Conservation (phyloP, 2,113 vertebrate species). For the Oriolus oriolus region DNA sequence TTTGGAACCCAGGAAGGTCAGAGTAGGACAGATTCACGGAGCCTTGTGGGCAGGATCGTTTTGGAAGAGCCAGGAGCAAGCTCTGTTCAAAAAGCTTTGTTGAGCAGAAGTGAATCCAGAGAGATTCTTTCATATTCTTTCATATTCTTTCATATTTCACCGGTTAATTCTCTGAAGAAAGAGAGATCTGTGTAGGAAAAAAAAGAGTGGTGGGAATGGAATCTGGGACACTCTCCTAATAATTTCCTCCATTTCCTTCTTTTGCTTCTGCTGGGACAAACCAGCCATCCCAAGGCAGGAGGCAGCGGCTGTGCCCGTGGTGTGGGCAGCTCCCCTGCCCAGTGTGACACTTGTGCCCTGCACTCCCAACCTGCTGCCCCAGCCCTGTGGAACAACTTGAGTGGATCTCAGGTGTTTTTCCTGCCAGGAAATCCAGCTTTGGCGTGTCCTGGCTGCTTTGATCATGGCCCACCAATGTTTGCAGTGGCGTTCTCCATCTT, state of each 20-base stretch:
- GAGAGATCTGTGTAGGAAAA: neutral
- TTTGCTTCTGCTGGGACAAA: neutral
- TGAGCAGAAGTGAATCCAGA: neutral
- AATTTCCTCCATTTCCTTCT: neutral
- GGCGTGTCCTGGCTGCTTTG: neutral
- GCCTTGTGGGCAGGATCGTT: neutral
- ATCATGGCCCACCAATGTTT: neutral
- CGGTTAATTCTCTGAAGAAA: neutral
- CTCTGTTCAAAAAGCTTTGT: neutral
- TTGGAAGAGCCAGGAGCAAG: neutral
- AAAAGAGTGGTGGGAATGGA: neutral
- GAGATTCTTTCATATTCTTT: neutral
- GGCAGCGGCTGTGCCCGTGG: rapidly evolving
- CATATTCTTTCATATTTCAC: neutral
- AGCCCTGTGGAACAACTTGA: neutral
- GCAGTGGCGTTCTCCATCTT: neutral
- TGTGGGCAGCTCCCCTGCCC: neutral
- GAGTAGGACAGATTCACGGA: neutral
- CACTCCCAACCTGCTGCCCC: rapidly evolving
- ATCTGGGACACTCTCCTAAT: neutral
- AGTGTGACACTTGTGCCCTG: rapidly evolving
- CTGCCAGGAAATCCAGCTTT: neutral
- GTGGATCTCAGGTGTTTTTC: neutral
- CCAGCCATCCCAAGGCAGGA: neutral
- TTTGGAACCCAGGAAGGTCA: rapidly evolving